Evolutionary conservation across 1,140 invertebrate genomes (phyloP), one percentile per base, ranked within the genome.

Genomic region (Cotesia vestalis): DNA sequence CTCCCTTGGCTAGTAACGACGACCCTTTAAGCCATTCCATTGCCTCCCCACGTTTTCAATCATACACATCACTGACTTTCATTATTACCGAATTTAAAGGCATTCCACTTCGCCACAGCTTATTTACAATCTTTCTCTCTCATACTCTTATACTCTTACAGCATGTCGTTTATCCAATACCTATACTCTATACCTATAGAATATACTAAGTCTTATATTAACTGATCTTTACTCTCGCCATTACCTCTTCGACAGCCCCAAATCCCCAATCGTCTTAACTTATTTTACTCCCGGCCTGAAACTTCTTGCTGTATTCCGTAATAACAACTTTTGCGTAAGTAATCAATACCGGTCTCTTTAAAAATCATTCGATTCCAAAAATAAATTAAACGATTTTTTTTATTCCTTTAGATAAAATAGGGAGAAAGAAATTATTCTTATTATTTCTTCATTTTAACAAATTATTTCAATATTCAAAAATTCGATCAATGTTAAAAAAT

Each of bases 1-100:
- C 27, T 40, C 12, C 51, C 46, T 52, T 55, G 63, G 51, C 27
- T 52, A 55, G 36, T 40, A 35, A 36, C 67, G 20, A 46, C 51
- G 55, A 67, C 68, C 69, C 73, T 59, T 62, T 63, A 51, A 46
- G 66, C 63, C 36, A 71, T 71, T 62, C 73, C 14, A 62, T 63
- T 52, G 52, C 64, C 4, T 78, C 77, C 76, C 75, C 69, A 74
- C 78, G 72, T 81, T 84, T 84, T 83, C 81, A 79, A 84, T 84
- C 82, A 83, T 81, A 78, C 82, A 81, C 80, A 78, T 82, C 78
- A 75, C 73, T 80, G 78, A 78, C 76, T 84, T 83, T 82, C 77
- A 79, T 84, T 83, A 84, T 84, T 82, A 78, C 78, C 71, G 76
- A 81, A 83, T 84, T 82, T 78, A 74, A 68, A 76, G 71, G 64